Percentiles rank a stretch among this genome's conserved stretches.
phyloP scores from a whole-genome alignment of 2,797 vertebrate species.

The Dallia pectoralis region DNA sequence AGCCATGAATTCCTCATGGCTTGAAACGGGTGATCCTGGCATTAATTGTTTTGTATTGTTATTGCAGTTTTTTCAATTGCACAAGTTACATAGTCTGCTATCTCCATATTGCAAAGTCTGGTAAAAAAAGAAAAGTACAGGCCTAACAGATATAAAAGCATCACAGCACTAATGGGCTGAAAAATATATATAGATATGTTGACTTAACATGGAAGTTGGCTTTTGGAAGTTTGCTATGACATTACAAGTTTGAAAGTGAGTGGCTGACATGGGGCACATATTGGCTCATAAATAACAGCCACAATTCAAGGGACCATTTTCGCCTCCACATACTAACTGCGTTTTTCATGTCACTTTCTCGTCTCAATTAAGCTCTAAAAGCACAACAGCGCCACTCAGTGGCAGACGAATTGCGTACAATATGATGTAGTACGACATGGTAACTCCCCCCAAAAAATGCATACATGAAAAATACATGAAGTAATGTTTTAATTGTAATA shows the following conservation, averaged over 20 bases:
- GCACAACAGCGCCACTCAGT: constrained; percentile 42
- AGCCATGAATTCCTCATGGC: background rate
- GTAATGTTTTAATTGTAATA: constrained; percentile 16
- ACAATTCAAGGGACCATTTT: no score
- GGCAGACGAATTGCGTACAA: constrained; percentile 37
- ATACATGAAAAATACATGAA: background rate
- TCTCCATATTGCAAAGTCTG: constrained; percentile 8
- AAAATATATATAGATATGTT: no score
- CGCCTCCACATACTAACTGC: no score
- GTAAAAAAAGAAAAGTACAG: background rate
- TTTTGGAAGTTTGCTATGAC: no score
- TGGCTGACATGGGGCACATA: no score
- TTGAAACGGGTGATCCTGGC: background rate
- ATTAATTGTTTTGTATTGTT: background rate
- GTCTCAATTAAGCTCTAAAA: constrained; percentile 3
- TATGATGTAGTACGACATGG: constrained; percentile 1
- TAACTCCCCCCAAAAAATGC: constrained; percentile 19
- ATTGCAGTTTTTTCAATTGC: constrained; percentile 8
- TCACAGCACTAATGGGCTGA: constrained; percentile 21
- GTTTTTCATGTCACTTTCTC: no score
- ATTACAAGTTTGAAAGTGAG: no score
- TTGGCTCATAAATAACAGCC: no score
- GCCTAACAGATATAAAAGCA: constrained; percentile 11
- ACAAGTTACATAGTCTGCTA: constrained; percentile 11
- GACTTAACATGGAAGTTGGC: no score